phyloP scores from a whole-genome alignment of 2,888 invertebrate species.

The Eupithecia tripunctaria region DNA sequence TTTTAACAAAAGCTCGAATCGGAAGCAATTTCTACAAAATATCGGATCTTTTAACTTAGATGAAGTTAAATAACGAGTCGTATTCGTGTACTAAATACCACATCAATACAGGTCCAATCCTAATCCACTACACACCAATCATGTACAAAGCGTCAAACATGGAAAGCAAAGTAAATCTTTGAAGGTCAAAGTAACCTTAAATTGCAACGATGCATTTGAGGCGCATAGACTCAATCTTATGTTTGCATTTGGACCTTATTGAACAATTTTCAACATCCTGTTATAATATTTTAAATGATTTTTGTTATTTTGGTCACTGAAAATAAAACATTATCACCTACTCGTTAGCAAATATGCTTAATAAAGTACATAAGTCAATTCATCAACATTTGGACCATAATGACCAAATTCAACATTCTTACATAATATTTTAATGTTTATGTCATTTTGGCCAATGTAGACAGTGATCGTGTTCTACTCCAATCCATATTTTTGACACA shows the following conservation, averaged over 20 bases:
- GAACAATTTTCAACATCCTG: background rate
- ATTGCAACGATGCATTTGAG: background rate
- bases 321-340: background rate
- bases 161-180: background rate
- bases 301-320: background rate
- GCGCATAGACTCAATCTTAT: background rate
- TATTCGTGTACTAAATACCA: background rate
- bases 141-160: background rate
- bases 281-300: background rate
- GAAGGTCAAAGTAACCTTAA: background rate
- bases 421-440: background rate
- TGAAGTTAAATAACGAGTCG: background rate
- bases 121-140: background rate
- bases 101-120: background rate
- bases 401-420: background rate
- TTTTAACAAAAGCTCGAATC: no score
- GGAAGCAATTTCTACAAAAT: no score
- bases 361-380: background rate
- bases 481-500: background rate
- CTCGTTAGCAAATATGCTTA: background rate
- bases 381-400: background rate
- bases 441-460: background rate
- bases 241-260: background rate
- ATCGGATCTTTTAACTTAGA: background rate
- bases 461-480: background rate